A percentile compares a stretch with the other conserved stretches of the same genome.
Conservation (phyloP, 2,113 vertebrate species). For the Cyprinodon brontotheroides region DNA sequence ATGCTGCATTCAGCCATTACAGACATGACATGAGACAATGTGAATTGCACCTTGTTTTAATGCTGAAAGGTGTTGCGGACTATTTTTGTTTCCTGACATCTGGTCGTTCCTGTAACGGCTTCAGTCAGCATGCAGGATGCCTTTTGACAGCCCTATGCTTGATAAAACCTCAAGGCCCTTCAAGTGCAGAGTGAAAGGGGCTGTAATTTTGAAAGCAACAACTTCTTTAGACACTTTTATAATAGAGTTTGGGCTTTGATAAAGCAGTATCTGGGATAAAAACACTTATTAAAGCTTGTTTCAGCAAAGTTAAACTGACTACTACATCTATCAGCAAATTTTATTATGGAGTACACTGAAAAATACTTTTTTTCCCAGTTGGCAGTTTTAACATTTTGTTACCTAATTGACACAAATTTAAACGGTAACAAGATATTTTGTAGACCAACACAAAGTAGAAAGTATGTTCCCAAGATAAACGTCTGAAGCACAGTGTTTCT, state of each 20-base stretch:
- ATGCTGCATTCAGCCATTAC: constrained; percentile 38
- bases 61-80: constrained; percentile 8
- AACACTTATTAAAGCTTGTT: neutral
- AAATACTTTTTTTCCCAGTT: neutral
- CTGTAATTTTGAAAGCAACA: constrained; percentile 8
- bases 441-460: neutral
- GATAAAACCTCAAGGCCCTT: constrained; percentile 8
- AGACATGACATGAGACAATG: constrained; percentile 9
- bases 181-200: constrained; percentile 6
- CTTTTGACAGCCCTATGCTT: constrained; percentile 17
- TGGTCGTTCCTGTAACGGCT: constrained; percentile 6
- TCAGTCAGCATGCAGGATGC: constrained; percentile 3
- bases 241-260: neutral
- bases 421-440: neutral
- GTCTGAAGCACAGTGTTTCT: neutral
- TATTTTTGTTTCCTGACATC: constrained; percentile 28
- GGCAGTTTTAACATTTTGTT: neutral
- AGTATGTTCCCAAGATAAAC: neutral
- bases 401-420: neutral
- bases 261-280: neutral
- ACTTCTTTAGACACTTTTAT: neutral
- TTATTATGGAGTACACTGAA: neutral
- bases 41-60: constrained; percentile 1
- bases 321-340: neutral
- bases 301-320: neutral